These are phyloP conservation scores for Eulemur coronatus DNA, from an alignment of 2,797 vertebrate species.

Conservation along the genomic window DNA sequence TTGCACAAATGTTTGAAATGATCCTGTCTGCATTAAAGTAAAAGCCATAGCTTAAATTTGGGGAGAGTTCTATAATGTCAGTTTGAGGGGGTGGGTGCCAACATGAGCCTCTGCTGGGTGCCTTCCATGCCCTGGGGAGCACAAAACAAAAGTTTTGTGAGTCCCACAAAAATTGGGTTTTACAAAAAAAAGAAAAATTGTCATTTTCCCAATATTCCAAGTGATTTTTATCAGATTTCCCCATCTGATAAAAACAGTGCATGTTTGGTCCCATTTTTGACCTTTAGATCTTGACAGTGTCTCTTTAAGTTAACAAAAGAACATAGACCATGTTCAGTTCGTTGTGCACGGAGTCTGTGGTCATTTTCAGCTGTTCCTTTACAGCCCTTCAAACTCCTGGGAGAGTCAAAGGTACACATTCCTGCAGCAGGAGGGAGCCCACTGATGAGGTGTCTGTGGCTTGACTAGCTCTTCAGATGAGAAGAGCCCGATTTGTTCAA, in stretches of 20 bases:
- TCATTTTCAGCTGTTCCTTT: slow-evolving; percentile 78
- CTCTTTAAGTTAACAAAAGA: slow-evolving; percentile 75
- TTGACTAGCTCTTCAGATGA: slow-evolving; percentile 50
- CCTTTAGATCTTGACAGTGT: slow-evolving; percentile 76
- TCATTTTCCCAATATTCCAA: slow-evolving; percentile 45
- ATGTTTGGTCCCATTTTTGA: slow-evolving; percentile 71
- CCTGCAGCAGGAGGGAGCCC: slow-evolving; percentile 75
- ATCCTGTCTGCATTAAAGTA: slow-evolving; percentile 68
- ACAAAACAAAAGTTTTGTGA: slow-evolving; percentile 75
- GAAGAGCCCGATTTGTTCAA: slow-evolving; percentile 55
- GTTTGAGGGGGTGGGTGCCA: slow-evolving; percentile 26
- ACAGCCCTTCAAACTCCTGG: slow-evolving; percentile 81
- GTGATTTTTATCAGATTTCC: slow-evolving; percentile 67
- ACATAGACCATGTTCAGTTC: slow-evolving; percentile 67
- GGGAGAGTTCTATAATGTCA: slow-evolving; percentile 57
- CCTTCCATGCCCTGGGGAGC: slow-evolving; percentile 51
- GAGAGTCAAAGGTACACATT: slow-evolving; percentile 82
- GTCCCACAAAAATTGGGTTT: slow-evolving; percentile 22
- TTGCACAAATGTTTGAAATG: slow-evolving; percentile 78
- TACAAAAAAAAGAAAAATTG: not conserved
- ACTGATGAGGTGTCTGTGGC: slow-evolving; percentile 51
- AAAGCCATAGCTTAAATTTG: slow-evolving; percentile 29
- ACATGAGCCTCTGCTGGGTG: slow-evolving; percentile 41
- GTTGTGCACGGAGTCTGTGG: slow-evolving; percentile 77
- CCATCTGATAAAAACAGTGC: slow-evolving; percentile 71